Conservation (phyloP, 2,113 vertebrate genomes). For the Shinisaurus crocodilurus region DNA sequence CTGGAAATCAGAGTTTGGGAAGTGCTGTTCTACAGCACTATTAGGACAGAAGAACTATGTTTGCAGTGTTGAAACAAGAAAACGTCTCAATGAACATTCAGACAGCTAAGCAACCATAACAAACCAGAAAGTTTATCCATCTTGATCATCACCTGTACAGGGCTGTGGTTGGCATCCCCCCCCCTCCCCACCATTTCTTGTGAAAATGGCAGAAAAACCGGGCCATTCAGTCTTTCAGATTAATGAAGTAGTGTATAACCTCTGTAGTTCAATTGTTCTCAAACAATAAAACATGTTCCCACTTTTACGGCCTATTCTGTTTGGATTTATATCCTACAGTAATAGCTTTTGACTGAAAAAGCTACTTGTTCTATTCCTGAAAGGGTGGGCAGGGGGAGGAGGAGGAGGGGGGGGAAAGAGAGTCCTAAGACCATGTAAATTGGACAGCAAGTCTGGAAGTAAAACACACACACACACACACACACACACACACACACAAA, state of each 20-base stretch:
- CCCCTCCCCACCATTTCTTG: not conserved
- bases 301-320: not conserved
- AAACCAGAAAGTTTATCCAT: slow-evolving; percentile 21
- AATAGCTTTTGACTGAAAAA: slow-evolving; percentile 39
- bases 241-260: slow-evolving; percentile 29
- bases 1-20: not conserved
- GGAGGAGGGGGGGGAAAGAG: not conserved
- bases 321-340: slow-evolving; percentile 10
- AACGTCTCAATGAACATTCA: not conserved
- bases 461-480: not conserved
- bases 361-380: slow-evolving; percentile 25
- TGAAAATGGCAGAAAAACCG: slow-evolving; percentile 1
- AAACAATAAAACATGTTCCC: slow-evolving; percentile 30
- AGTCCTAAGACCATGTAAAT: not conserved
- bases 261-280: slow-evolving; percentile 32
- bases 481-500: not conserved
- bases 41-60: not conserved
- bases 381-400: not conserved
- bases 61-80: not conserved
- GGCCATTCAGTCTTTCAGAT: slow-evolving; percentile 22
- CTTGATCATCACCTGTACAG: slow-evolving; percentile 27
- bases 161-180: not conserved
- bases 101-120: slow-evolving; percentile 21
- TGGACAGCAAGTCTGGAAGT: slow-evolving; percentile 15
- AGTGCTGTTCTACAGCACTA: not conserved